A percentile compares a stretch with the other conserved stretches of the same genome.
Conservation (phyloP, 37 sponge, comb jelly and placozoan genomes). For the Crambe crambe region DNA sequence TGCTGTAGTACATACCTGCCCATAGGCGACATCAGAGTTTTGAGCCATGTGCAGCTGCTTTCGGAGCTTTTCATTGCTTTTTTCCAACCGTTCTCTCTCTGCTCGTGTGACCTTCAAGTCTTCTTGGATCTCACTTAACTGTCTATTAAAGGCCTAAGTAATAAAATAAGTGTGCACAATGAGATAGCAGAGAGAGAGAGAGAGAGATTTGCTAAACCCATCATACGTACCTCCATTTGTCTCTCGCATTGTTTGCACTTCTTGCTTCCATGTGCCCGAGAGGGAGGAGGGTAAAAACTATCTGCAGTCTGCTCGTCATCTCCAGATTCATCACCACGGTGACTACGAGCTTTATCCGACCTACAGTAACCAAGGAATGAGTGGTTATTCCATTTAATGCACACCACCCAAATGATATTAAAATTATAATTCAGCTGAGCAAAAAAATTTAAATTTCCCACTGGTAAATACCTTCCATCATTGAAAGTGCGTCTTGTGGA, state of each 20-base stretch:
- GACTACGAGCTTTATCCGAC: constrained; percentile 20
- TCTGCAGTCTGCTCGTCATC: not conserved
- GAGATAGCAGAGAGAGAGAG: constrained; percentile 13
- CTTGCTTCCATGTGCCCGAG: not conserved
- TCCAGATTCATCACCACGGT: not conserved
- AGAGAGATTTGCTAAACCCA: not conserved
- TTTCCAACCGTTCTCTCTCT: constrained; percentile 30
- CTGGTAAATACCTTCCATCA: constrained; percentile 15
- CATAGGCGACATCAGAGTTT: constrained; percentile 10
- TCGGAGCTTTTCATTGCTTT: constrained; percentile 13
- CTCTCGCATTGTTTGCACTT: constrained; percentile 17
- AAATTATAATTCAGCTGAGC: no score
- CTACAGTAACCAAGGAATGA: constrained; percentile 4
- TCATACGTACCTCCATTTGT: not conserved
- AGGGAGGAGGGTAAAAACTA: constrained; percentile 2
- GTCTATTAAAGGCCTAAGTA: not conserved
- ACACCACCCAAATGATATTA: no score
- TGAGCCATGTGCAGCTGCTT: constrained; percentile 12
- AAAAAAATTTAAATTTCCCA: no score
- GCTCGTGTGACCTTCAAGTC: constrained; percentile 15
- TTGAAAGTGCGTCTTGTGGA: not conserved
- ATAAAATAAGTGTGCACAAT: not conserved
- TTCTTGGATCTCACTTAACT: constrained; percentile 5
- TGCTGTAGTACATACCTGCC: no score
- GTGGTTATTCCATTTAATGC: no score